Evolutionary conservation across 2,797 vertebrate species (phyloP).

Genomic region (Ceyx erithaca): DNA sequence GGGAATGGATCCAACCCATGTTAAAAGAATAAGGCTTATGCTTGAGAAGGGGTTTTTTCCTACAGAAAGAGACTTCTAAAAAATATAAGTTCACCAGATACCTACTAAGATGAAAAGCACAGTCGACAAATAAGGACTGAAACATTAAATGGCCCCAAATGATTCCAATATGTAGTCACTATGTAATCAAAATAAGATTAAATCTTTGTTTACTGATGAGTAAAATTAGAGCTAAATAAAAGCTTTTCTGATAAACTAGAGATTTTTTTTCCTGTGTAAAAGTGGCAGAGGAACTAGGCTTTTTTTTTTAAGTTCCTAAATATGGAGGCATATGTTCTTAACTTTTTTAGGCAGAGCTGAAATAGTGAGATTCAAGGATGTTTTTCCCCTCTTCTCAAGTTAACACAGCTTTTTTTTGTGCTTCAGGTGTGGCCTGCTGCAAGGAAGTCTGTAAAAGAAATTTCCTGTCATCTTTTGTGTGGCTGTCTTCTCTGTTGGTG

Average conservation of each 20-base stretch:
- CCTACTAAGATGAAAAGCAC: not conserved
- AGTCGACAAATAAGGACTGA: not conserved
- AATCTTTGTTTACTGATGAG: not conserved
- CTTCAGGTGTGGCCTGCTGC: not conserved
- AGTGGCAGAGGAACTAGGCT: not conserved
- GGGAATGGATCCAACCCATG: not conserved
- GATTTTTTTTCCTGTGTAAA: not conserved
- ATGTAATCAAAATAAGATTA: not conserved
- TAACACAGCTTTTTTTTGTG: not conserved
- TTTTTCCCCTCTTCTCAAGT: not conserved
- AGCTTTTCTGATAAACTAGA: not conserved
- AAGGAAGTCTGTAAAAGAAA: not conserved
- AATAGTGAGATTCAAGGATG: not conserved
- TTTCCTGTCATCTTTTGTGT: not conserved
- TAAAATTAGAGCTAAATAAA: not conserved
- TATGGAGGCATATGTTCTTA: not conserved
- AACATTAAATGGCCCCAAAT: not conserved
- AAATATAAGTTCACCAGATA: not conserved
- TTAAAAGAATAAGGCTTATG: not conserved
- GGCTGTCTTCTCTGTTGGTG: not conserved
- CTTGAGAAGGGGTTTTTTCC: not conserved
- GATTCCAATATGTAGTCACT: not conserved
- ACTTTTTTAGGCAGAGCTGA: not conserved
- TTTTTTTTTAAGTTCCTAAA: not conserved
- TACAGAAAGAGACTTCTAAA: not conserved